Percentiles rank a stretch among this genome's conserved stretches.
Evolutionary conservation across 2,888 invertebrate species (phyloP).

Genomic region (Nycteola revayana): DNA sequence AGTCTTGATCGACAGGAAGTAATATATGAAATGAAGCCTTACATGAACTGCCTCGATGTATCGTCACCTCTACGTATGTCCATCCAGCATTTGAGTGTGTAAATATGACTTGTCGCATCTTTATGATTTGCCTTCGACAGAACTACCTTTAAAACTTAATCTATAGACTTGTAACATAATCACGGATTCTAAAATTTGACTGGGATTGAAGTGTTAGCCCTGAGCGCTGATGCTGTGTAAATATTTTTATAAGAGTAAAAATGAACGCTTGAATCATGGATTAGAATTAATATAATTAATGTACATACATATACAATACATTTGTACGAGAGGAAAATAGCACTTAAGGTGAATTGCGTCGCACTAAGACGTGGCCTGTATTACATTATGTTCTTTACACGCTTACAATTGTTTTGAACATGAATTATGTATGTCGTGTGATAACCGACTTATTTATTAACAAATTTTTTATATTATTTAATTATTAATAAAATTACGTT

Average conservation of each 20-base stretch:
- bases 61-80: too few relatives aligned
- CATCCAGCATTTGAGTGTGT: slow-evolving; percentile 20
- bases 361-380: slow-evolving; percentile 38
- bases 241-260: slow-evolving; percentile 52
- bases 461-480: slow-evolving; percentile 19
- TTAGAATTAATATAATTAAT: slow-evolving; percentile 44
- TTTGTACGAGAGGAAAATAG: slow-evolving; percentile 38
- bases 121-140: slow-evolving; percentile 37
- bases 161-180: slow-evolving; percentile 58
- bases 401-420: slow-evolving; percentile 10
- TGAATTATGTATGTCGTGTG: slow-evolving; percentile 10
- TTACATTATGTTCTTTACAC: too few relatives aligned
- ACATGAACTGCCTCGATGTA: too few relatives aligned
- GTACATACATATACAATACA: slow-evolving; percentile 46
- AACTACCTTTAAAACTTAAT: slow-evolving; percentile 30
- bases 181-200: slow-evolving; percentile 62
- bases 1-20: too few relatives aligned
- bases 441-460: slow-evolving; percentile 24
- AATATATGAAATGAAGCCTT: too few relatives aligned
- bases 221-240: slow-evolving; percentile 57
- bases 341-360: slow-evolving; percentile 44
- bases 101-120: slow-evolving; percentile 14
- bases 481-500: slow-evolving; percentile 28
- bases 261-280: slow-evolving; percentile 50
- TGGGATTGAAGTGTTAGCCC: slow-evolving; percentile 49